A percentile compares a stretch with the other conserved stretches of the same genome.
Conservation (phyloP, 2,888 invertebrate species). For the Pedicia rivosa region DNA sequence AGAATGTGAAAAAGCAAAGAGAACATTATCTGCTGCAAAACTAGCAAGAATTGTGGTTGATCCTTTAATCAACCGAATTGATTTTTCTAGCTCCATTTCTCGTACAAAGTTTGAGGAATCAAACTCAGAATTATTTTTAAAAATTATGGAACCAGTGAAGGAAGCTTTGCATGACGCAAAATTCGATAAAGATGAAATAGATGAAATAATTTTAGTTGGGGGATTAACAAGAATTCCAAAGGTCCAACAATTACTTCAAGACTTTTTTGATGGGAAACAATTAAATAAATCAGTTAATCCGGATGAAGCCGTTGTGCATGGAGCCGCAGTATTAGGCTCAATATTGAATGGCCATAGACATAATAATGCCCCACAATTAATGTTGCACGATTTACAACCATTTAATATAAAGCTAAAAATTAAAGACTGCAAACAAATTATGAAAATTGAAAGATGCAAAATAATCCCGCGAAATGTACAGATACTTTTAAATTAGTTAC, state of each 20-base stretch:
- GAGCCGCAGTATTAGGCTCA: too few relatives aligned
- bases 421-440: too few relatives aligned
- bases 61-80: constrained; percentile 57
- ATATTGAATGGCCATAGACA: too few relatives aligned
- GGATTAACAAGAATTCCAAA: constrained; percentile 69
- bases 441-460: too few relatives aligned
- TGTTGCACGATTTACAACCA: too few relatives aligned
- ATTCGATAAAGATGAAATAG: constrained; percentile 55
- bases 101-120: constrained; percentile 63
- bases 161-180: constrained; percentile 64
- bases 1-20: constrained; percentile 61
- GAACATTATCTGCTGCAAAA: constrained; percentile 58
- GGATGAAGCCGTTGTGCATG: constrained; percentile 67
- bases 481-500: too few relatives aligned
- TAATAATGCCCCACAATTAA: too few relatives aligned
- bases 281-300: constrained; percentile 65
- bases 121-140: constrained; percentile 51
- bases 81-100: constrained; percentile 56
- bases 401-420: too few relatives aligned
- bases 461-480: too few relatives aligned
- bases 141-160: constrained; percentile 61
- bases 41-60: constrained; percentile 62
- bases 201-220: constrained; percentile 69
- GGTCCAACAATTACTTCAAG: constrained; percentile 54
- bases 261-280: constrained; percentile 57